Base-by-base conservation (phyloP, 2,888 invertebrate species). In the Epinotia ramella region DNA sequence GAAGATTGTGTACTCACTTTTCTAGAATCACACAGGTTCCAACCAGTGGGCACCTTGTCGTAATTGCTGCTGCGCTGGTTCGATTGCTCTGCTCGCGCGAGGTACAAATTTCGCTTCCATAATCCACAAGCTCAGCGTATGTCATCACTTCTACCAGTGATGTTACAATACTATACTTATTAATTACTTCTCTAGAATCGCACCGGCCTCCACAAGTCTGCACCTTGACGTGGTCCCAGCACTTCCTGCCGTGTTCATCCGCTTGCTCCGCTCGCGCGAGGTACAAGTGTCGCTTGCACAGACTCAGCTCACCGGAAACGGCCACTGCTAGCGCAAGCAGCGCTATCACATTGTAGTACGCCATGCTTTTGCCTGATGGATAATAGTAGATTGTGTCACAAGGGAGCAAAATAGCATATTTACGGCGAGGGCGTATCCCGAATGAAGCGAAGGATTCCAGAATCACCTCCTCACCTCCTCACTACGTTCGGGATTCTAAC, bases 151-250 rank as follows among this genome's bases (percentile, higher is more conserved):
- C 44, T 74, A 49, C 40, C 33, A 33, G 33, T 33, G 7, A 33
- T 40, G 9, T 2, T 40, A 40, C 40, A 40, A 40, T 40, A 40
- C 40, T 9, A 71, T 40, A 40, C 40, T 9, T 40, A 40, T 40
- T 40, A 9, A 40, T 40, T 40, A 40, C 40, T 40, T 40, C 40
- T 86, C 97, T 97, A 0, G 97, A 97, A 86, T 97, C 97, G 84
- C 98, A 98, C 68, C 97, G 93, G 20, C 98, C 98, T 95, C 97
- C 97, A 86, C 98, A 98, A 0, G 97, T 96, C 86, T 96, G 95
- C 0, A 97, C 97, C 57, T 96, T 96, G 13, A 98, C 95, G 70
- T 94, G 94, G 83, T 97, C 97, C 96, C 97, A 97, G 86, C 98
- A 98, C 76, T 95, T 95, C 16, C 95, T 95, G 0, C 97, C 97